Percentiles rank a stretch among this genome's conserved stretches.
These are phyloP conservation scores for Pyrrhura leucotis DNA, from an alignment of 2,797 vertebrate genomes.

Conservation along the genomic window DNA sequence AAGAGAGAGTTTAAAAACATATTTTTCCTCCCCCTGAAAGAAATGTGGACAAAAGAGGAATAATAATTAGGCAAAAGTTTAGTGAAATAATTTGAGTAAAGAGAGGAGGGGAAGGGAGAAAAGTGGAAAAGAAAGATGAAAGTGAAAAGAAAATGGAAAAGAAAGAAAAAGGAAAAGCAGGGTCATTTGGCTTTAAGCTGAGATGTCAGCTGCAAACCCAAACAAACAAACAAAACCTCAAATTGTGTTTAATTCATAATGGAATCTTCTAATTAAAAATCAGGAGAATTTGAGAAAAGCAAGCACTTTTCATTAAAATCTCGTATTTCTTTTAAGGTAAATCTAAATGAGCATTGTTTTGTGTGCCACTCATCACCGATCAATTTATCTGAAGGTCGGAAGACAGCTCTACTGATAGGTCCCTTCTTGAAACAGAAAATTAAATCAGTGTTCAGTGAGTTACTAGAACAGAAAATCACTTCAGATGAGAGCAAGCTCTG, in stretches of 20 bases:
- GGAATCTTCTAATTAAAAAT: background rate
- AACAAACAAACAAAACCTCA: background rate
- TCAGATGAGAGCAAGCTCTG: background rate
- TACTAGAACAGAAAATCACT: constrained; percentile 12
- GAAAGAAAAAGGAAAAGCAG: background rate
- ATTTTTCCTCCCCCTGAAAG: background rate
- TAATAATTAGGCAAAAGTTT: background rate
- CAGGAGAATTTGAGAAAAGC: background rate
- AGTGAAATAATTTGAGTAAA: background rate
- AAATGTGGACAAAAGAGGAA: background rate
- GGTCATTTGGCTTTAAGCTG: background rate
- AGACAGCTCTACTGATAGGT: background rate
- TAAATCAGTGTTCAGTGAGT: background rate
- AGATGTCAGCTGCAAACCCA: background rate
- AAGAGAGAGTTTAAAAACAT: background rate
- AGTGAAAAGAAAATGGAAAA: background rate
- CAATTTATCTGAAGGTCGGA: background rate
- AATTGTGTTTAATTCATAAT: background rate
- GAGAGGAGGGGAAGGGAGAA: background rate
- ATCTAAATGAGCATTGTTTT: background rate
- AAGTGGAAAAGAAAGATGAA: background rate
- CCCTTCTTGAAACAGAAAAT: background rate
- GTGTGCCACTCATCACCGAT: background rate
- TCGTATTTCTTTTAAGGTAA: accelerated
- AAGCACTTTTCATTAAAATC: background rate